phyloP scores from a whole-genome alignment of 2,113 vertebrate genomes.

The Mesocricetus auratus region DNA sequence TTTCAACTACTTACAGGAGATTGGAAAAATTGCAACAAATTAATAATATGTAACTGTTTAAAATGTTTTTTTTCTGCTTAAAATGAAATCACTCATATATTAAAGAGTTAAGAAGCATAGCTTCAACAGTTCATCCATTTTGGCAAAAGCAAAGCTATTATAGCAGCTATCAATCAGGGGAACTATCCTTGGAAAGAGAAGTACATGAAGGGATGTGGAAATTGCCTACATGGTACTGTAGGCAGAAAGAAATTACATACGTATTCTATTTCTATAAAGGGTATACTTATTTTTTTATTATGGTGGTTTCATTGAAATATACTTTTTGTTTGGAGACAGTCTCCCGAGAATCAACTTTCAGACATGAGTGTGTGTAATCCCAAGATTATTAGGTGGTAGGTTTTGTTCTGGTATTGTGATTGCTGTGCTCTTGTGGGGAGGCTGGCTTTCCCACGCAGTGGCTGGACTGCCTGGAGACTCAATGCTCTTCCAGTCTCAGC shows the following conservation, averaged over 20 bases:
- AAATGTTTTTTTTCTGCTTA: neutral
- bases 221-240: neutral
- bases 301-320: neutral
- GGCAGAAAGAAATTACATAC: neutral
- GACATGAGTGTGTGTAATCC: neutral
- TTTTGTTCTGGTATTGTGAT: neutral
- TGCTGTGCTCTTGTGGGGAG: neutral
- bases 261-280: neutral
- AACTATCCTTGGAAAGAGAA: neutral
- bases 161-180: neutral
- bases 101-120: conserved; percentile 7
- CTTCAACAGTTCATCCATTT: neutral
- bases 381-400: neutral
- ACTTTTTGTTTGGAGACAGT: conserved; percentile 5
- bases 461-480: neutral
- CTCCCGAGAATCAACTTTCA: conserved; percentile 2
- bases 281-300: neutral
- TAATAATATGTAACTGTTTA: conserved; percentile 21
- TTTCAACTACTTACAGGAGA: neutral
- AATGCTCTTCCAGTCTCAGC: neutral
- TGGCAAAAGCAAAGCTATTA: neutral
- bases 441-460: neutral
- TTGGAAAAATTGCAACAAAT: neutral
- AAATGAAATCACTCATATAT: conserved; percentile 37
- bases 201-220: neutral